Evolutionary conservation across 2,888 invertebrate species (phyloP), one percentile per base, ranked within the genome.

Genomic region (Galerucella nymphaeae): DNA sequence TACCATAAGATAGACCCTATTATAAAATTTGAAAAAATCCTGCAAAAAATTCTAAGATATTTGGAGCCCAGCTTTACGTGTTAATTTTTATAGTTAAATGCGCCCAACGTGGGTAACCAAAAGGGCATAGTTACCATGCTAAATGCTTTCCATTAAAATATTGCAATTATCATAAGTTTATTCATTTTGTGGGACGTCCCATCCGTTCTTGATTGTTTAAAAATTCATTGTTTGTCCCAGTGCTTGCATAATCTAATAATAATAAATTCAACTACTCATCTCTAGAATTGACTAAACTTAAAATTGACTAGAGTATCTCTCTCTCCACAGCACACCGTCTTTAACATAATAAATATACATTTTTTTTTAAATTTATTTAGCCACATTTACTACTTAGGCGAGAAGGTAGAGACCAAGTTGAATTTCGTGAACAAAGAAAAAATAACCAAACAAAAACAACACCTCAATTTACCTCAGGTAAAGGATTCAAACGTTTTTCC

Each of bases 201-300:
- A 68, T 58, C 71, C 71, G 66, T 71, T 57, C 50, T 55, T 48
- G 64, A 38, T 45, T 13, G 45, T 45, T 55, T 42, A 48, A 66
- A 66, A 70, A 71, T 76, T 75, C 71, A 73, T 76, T 69, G 66
- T 80, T 68, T 82, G 81, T 80, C 82, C 81, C 78, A 81, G 83
- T 83, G 83, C 82, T 77, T 77, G 78, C 80, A 76, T 78, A 77
- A 82, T 83, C 84, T 85, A 83, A 83, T 79, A 80, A 82, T 81
- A 62, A 70, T 63, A 79, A 83, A 83, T 84, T 83, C 80, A 82
- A 80, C 85, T 85, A 85, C 84, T 81, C 78, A 75, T 81, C 79
- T 82, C 85, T 86, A 86, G 84, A 87, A 87, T 87, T 87, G 87
- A 87, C 87, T 80, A 84, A 86, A 86, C 86, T 83, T 79, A 87